These are phyloP conservation scores for Hydra vulgaris DNA, from an alignment of 30 jellyfish, hydroid and myxozoan genomes.

Conservation along the genomic window DNA sequence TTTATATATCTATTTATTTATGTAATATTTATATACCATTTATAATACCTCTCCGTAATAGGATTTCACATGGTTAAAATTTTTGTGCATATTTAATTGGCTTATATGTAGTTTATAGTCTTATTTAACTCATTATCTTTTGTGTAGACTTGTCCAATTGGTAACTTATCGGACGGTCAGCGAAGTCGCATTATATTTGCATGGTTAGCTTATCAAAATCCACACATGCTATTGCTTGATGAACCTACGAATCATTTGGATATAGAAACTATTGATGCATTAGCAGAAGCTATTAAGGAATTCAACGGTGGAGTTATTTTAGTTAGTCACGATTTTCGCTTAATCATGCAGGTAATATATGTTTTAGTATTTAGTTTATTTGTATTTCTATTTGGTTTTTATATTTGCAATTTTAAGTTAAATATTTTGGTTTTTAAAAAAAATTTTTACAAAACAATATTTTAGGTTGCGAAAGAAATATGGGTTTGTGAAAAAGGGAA, in stretches of 20 bases:
- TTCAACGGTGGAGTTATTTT: conserved; percentile 93
- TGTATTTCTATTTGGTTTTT: not conserved
- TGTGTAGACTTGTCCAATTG: conserved; percentile 75
- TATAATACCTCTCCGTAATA: too few relatives aligned
- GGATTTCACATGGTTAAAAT: too few relatives aligned
- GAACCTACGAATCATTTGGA: conserved; percentile 99
- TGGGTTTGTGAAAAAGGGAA: conserved; percentile 94
- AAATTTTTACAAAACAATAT: not conserved
- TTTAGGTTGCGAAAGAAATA: conserved; percentile 93
- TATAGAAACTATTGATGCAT: conserved; percentile 96
- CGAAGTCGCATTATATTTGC: conserved; percentile 91
- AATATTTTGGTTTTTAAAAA: not conserved
- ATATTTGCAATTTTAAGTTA: not conserved
- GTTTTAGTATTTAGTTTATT: not conserved
- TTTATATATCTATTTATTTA: too few relatives aligned
- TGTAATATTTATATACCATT: too few relatives aligned
- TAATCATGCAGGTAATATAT: conserved; percentile 78
- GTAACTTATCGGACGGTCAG: conserved; percentile 91
- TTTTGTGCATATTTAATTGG: too few relatives aligned
- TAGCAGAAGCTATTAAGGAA: conserved; percentile 93
- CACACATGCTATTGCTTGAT: conserved; percentile 91
- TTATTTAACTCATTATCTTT: too few relatives aligned
- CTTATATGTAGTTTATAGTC: too few relatives aligned
- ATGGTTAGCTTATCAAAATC: conserved; percentile 90
- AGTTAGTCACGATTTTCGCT: conserved; percentile 97